phyloP scores from a whole-genome alignment of 2,888 invertebrate species.

The Monoplex corrugatus region DNA sequence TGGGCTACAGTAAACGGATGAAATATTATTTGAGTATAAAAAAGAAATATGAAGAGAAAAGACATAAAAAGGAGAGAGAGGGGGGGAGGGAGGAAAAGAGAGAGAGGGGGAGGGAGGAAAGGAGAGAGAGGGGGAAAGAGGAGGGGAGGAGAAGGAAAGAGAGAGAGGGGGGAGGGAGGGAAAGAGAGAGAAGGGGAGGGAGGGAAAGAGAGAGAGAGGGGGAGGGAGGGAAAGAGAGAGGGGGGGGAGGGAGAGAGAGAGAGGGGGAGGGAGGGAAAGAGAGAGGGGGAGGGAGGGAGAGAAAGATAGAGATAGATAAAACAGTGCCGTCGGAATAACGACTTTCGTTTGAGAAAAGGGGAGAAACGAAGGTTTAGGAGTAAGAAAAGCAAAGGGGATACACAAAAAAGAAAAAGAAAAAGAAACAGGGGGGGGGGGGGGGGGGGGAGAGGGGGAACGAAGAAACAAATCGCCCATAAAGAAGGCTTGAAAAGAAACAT shows the following conservation, averaged over 20 bases:
- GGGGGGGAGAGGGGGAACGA: too few relatives aligned
- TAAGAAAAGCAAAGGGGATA: too few relatives aligned
- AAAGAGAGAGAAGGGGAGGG: neutral
- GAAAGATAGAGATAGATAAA: too few relatives aligned
- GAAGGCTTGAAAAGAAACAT: too few relatives aligned
- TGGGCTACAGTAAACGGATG: too few relatives aligned
- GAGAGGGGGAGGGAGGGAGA: too few relatives aligned
- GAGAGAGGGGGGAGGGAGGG: neutral
- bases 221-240: neutral
- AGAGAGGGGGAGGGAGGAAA: neutral
- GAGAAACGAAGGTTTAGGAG: too few relatives aligned
- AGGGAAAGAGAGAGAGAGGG: neutral
- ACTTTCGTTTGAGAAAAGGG: too few relatives aligned
- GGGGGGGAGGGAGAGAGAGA: neutral
- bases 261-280: too few relatives aligned
- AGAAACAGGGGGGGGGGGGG: neutral
- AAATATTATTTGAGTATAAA: too few relatives aligned
- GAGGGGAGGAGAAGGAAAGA: neutral
- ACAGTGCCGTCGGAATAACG: too few relatives aligned
- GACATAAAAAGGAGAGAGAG: neutral
- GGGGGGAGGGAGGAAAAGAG: neutral
- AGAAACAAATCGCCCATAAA: neutral
- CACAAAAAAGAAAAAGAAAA: neutral
- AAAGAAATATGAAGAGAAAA: neutral
- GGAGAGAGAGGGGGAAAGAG: neutral